A percentile compares a stretch with the other conserved stretches of the same genome.
These are phyloP conservation scores for Lepeophtheirus nordmannii DNA, from an alignment of 2,888 invertebrate species.

Conservation along the genomic window DNA sequence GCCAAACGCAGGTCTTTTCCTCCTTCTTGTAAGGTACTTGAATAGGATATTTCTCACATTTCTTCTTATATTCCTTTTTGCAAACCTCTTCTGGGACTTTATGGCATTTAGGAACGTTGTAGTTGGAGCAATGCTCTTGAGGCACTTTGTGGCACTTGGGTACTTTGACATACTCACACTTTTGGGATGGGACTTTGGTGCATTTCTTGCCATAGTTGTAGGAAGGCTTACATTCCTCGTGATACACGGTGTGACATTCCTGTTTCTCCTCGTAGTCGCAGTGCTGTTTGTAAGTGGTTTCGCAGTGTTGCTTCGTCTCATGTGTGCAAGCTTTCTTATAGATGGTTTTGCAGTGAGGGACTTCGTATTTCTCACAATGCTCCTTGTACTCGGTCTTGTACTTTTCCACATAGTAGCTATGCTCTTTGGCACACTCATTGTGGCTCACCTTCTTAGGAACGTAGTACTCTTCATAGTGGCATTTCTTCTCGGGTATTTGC, in stretches of 20 bases:
- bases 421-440: constrained; percentile 9
- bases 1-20: constrained; percentile 16
- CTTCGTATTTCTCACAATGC: constrained; percentile 16
- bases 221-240: constrained; percentile 16
- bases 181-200: constrained; percentile 11
- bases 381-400: constrained; percentile 18
- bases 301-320: constrained; percentile 19
- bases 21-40: constrained; percentile 21
- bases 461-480: constrained; percentile 16
- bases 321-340: constrained; percentile 10
- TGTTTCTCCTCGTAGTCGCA: constrained; percentile 19
- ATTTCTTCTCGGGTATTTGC: constrained; percentile 13
- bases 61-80: constrained; percentile 20
- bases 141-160: constrained; percentile 22
- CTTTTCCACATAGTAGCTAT: constrained; percentile 13
- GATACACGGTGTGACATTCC: constrained; percentile 1
- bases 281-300: constrained; percentile 14
- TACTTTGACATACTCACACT: constrained; percentile 12
- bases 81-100: constrained; percentile 12
- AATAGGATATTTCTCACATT: constrained; percentile 9
- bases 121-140: constrained; percentile 14
- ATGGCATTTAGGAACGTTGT: constrained; percentile 20
- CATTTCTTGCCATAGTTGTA: constrained; percentile 22
- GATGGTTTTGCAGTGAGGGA: constrained; percentile 14
- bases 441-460: not conserved